Evolutionary conservation across 2,113 vertebrate genomes (phyloP), one percentile per base, ranked within the genome.

Genomic region (Epinephelus moara): DNA sequence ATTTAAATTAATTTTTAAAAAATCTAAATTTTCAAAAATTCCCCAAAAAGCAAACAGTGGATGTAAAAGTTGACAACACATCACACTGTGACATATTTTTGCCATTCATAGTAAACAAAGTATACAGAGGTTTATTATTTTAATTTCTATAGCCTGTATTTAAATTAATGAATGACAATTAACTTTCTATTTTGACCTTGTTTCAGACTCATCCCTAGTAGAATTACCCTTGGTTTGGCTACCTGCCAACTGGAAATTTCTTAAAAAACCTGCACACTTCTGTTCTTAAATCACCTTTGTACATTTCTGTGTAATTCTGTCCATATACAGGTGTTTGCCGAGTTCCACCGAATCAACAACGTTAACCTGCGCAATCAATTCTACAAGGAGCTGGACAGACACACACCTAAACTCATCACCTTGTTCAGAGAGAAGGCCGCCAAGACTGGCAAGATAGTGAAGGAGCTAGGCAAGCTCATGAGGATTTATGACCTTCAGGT

Each of bases 301-400:
- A 66, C 63, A 57, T 25, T 57, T 52, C 23, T 69, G 25, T 69
- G 25, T 53, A 70, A 70, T 68, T 77, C 63, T 77, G 52, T 77
- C 23, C 63, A 68, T 49, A 23, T 59, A 62, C 63, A 78, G 75
- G 75, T 77, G 40, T 57, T 78, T 57, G 63, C 40, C 15, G 53
- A 78, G 64, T 49, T 69, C 18, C 63, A 69, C 64, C 18, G 25
- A 49, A 69, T 78, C 52, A 68, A 78, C 40, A 68, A 33, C 2
- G 23, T 77, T 47, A 68, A 67, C 62, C 63, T 68, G 52, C 17
- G n/a, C 50, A 21, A 53, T 53, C 50, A 53, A 52, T 52, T 53
- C 18, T 53, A 53, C 7, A 21, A 53, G 19, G 50, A 53, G 19
- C 50, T 53, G 50, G 50, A 53, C 7, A 53, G 50, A 21, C 19